These are phyloP conservation scores for Sipunculus nudus DNA, from an alignment of 2,888 invertebrate genomes.

Conservation along the genomic window DNA sequence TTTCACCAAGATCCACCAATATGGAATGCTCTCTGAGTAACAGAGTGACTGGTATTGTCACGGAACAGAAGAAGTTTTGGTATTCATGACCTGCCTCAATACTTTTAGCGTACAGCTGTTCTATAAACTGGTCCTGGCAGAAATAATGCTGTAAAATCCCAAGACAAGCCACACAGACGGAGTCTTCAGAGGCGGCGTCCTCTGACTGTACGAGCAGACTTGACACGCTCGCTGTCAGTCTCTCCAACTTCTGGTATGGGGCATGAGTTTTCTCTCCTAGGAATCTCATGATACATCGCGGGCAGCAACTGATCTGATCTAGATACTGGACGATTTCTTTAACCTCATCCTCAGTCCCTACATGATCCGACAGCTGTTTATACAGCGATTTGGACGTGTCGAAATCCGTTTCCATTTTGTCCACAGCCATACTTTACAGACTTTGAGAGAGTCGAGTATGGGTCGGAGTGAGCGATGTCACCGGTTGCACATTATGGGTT, in stretches of 20 bases:
- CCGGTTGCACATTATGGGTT: too few relatives aligned
- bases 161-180: conserved; percentile 29
- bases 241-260: conserved; percentile 1
- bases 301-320: conserved; percentile 25
- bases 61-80: conserved; percentile 16
- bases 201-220: background rate
- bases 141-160: conserved; percentile 28
- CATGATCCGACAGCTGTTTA: background rate
- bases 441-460: too few relatives aligned
- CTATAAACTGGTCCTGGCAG: conserved; percentile 19
- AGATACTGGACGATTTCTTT: background rate
- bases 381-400: too few relatives aligned
- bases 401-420: too few relatives aligned
- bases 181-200: background rate
- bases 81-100: conserved; percentile 14
- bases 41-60: conserved; percentile 23
- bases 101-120: background rate
- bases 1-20: conserved; percentile 14
- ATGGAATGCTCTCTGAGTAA: conserved; percentile 25
- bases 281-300: conserved; percentile 24
- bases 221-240: too few relatives aligned
- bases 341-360: background rate
- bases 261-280: conserved; percentile 10
- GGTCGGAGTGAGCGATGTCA: too few relatives aligned
- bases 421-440: too few relatives aligned